A percentile compares a stretch with the other conserved stretches of the same genome.
Evolutionary conservation across 2,113 vertebrate species (phyloP).

Genomic region (Kobus ellipsiprymnus): DNA sequence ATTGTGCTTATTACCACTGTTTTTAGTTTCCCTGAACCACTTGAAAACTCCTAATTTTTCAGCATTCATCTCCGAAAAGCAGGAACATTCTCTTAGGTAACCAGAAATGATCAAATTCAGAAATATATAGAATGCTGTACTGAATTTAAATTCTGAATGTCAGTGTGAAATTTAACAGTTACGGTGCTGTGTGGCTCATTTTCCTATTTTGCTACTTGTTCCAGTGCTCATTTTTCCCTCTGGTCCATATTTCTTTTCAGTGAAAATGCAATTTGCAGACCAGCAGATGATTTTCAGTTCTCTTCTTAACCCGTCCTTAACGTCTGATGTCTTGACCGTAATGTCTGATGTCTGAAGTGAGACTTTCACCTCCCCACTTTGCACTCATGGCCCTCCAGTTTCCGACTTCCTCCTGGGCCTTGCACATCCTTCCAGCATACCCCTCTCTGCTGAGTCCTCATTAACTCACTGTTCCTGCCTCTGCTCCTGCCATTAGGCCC

Average conservation of each 20-base stretch:
- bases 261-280: background rate
- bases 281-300: background rate
- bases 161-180: background rate
- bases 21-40: background rate
- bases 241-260: background rate
- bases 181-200: background rate
- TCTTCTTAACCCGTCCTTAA: background rate
- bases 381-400: background rate
- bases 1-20: background rate
- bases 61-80: background rate
- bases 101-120: background rate
- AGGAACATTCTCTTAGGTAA: background rate
- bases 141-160: background rate
- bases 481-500: background rate
- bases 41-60: background rate
- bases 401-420: background rate
- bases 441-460: background rate
- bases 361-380: background rate
- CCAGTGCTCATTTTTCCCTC: background rate
- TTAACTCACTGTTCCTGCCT: background rate
- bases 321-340: background rate
- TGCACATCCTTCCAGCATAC: no score
- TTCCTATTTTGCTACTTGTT: background rate
- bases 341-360: background rate
- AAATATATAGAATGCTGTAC: background rate